A percentile compares a stretch with the other conserved stretches of the same genome.
These are phyloP conservation scores for Pyrrhia umbra DNA, from an alignment of 2,888 invertebrate species.

Conservation along the genomic window DNA sequence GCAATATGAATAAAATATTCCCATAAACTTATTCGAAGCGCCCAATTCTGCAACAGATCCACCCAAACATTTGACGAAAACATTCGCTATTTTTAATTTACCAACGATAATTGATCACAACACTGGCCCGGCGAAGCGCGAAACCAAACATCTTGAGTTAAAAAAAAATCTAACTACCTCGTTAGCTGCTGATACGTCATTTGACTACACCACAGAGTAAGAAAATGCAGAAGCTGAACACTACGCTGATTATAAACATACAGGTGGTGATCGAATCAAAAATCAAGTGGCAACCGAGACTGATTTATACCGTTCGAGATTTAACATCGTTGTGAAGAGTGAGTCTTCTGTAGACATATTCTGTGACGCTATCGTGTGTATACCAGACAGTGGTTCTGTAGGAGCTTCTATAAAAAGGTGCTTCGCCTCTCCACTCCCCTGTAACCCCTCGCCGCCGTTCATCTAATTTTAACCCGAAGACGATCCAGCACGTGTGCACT, in stretches of 20 bases:
- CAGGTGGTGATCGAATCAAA: slow-evolving; percentile 3
- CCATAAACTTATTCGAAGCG: slow-evolving; percentile 2
- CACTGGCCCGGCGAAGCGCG: slow-evolving; percentile 58
- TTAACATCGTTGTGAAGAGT: slow-evolving; percentile 7
- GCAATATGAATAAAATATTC: slow-evolving; percentile 19
- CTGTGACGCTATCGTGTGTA: slow-evolving; percentile 66
- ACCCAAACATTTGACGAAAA: slow-evolving; percentile 53
- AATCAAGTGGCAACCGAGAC: background rate
- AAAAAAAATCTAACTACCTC: slow-evolving; percentile 66
- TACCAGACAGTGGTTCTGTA: slow-evolving; percentile 79
- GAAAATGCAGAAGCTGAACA: slow-evolving; percentile 47
- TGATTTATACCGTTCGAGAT: slow-evolving; percentile 2
- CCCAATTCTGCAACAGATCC: slow-evolving; percentile 23
- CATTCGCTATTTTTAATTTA: slow-evolving; percentile 53
- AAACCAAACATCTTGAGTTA: slow-evolving; percentile 63
- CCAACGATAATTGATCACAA: slow-evolving; percentile 62
- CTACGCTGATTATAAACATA: slow-evolving; percentile 1
- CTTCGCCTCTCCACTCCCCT: slow-evolving; percentile 74
- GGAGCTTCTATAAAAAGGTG: slow-evolving; percentile 88
- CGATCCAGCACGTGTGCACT: slow-evolving; percentile 88
- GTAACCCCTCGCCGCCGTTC: slow-evolving; percentile 67
- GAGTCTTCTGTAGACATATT: slow-evolving; percentile 41
- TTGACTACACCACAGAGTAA: slow-evolving; percentile 52
- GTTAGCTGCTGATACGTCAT: slow-evolving; percentile 79
- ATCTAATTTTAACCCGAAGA: slow-evolving; percentile 87